phyloP scores from a whole-genome alignment of 2,113 vertebrate genomes.

The Rhinolophus sinicus region DNA sequence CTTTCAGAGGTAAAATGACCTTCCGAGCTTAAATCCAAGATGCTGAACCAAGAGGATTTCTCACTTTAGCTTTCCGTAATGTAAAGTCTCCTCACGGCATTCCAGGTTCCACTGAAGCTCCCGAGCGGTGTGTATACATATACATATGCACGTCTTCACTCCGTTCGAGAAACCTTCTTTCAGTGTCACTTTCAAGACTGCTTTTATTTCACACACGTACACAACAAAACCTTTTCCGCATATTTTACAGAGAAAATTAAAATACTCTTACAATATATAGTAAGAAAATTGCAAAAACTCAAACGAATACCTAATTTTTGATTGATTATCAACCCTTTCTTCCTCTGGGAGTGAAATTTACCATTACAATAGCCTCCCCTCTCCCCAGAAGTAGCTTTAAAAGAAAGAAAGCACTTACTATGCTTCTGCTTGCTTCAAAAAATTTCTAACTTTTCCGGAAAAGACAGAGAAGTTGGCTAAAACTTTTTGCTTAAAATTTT shows the following conservation, averaged over 20 bases:
- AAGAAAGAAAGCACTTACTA: slow-evolving; percentile 88
- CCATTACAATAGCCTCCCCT: slow-evolving; percentile 94
- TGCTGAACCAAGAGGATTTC: background rate
- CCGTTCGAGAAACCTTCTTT: background rate
- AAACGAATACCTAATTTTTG: slow-evolving; percentile 80
- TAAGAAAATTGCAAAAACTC: slow-evolving; percentile 75
- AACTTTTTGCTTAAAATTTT: slow-evolving; percentile 55
- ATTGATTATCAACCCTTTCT: slow-evolving; percentile 87
- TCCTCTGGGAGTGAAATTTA: slow-evolving; percentile 89
- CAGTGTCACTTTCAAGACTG: background rate
- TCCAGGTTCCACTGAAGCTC: background rate
- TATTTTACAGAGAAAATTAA: background rate
- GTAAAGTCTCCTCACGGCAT: slow-evolving; percentile 42
- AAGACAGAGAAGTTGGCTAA: background rate
- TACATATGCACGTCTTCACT: background rate
- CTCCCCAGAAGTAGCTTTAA: slow-evolving; percentile 90
- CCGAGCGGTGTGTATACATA: background rate
- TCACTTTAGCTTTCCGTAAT: background rate
- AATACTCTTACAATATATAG: slow-evolving; percentile 69
- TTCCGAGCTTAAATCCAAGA: slow-evolving; percentile 55
- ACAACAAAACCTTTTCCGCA: background rate
- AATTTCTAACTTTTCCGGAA: slow-evolving; percentile 78
- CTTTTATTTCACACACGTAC: background rate
- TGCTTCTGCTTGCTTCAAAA: slow-evolving; percentile 77
- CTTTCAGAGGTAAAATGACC: background rate